Evolutionary conservation across 2,888 invertebrate genomes (phyloP).

Genomic region (Agrochola litura): DNA sequence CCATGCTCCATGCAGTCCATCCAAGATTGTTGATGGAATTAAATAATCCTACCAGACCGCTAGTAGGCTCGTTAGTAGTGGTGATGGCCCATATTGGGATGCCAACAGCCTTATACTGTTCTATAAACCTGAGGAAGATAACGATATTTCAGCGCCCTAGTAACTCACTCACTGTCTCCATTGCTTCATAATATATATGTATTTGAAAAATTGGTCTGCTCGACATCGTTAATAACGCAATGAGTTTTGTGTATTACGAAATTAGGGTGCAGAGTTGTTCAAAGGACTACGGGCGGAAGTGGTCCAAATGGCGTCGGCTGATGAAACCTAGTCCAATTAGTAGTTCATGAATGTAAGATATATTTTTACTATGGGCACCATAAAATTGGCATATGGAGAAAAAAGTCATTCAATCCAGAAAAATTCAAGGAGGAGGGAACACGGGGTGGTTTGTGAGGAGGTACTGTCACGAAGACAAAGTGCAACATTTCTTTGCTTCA

Average conservation of each 20-base stretch:
- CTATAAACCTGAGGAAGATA: slow-evolving; percentile 91
- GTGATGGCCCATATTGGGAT: slow-evolving; percentile 94
- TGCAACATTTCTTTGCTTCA: not conserved
- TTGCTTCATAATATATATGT: not conserved
- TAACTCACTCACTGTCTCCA: not conserved
- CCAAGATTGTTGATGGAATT: slow-evolving; percentile 93
- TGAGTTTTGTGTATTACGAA: not conserved
- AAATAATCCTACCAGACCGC: slow-evolving; percentile 87
- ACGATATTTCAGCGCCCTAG: not conserved
- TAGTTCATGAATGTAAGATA: no score
- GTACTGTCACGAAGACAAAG: not conserved
- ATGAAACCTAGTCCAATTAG: no score
- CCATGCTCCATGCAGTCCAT: slow-evolving; percentile 92
- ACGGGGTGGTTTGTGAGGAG: no score
- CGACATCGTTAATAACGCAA: not conserved
- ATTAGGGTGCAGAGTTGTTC: not conserved
- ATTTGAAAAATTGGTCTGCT: not conserved
- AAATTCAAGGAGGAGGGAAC: no score
- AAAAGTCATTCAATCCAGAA: no score
- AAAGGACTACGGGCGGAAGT: no score
- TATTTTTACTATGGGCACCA: no score
- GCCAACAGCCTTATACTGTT: slow-evolving; percentile 92
- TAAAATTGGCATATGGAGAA: no score
- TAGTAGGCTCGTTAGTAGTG: slow-evolving; percentile 95
- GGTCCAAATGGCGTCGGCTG: no score